Evolutionary conservation across 2,888 invertebrate species (phyloP).

Genomic region (Caenorhabditis sp.): DNA sequence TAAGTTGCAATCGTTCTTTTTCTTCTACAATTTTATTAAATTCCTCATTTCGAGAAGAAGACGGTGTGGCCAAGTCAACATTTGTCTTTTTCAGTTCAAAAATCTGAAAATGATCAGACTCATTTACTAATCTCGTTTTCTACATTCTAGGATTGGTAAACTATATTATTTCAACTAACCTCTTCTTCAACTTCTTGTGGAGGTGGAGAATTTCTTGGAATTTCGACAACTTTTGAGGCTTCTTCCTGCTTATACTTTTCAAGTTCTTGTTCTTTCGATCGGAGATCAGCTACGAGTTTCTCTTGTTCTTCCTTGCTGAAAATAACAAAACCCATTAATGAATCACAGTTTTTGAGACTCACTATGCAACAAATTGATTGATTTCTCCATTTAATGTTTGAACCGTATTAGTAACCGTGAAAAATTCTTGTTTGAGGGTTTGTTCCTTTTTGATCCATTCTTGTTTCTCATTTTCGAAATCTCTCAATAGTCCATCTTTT

Average conservation of each 20-base stretch:
- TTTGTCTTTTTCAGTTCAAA: constrained; percentile 35
- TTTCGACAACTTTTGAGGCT: constrained; percentile 13
- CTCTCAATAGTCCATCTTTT: constrained; percentile 5
- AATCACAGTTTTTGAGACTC: no score
- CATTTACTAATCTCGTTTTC: no score
- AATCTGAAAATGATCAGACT: constrained; percentile 1
- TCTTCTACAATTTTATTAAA: constrained; percentile 9
- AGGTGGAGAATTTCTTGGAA: constrained; percentile 15
- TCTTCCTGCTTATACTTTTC: constrained; percentile 1
- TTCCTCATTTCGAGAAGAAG: constrained; percentile 1
- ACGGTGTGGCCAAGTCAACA: constrained; percentile 22
- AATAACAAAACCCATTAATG: constrained; percentile 1
- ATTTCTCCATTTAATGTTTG: constrained; percentile 22
- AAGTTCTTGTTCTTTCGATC: not conserved
- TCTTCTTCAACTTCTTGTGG: constrained; percentile 20
- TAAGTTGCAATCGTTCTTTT: constrained; percentile 17
- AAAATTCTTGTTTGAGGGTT: constrained; percentile 4
- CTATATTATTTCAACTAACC: no score
- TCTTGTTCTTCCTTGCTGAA: constrained; percentile 33
- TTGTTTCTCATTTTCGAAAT: constrained; percentile 5
- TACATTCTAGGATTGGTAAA: no score
- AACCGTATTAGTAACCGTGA: constrained; percentile 3
- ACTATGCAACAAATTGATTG: constrained; percentile 20
- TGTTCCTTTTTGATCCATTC: constrained; percentile 5
- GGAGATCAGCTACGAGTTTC: constrained; percentile 7